Conservation (phyloP, 2,888 invertebrate genomes). For the Cryptophagus acutangulus region DNA sequence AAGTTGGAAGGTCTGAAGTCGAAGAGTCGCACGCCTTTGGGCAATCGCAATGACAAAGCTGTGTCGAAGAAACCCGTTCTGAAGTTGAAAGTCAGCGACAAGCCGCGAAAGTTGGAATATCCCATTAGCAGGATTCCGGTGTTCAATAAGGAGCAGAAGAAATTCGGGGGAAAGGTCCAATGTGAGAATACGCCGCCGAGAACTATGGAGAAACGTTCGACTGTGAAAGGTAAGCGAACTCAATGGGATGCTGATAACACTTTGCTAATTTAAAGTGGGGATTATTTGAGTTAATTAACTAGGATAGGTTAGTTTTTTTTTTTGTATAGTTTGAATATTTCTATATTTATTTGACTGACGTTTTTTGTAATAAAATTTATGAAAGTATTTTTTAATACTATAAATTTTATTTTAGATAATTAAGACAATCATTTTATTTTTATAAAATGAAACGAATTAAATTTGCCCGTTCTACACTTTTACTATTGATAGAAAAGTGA, state of each 20-base stretch:
- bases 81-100: conserved; percentile 41
- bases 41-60: conserved; percentile 33
- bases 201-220: conserved; percentile 25
- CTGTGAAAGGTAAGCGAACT: conserved; percentile 28
- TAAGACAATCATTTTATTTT: no score
- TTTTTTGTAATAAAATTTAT: no score
- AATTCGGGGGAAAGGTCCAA: conserved; percentile 33
- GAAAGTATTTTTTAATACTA: no score
- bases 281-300: conserved; percentile 4
- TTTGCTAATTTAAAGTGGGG: conserved; percentile 37
- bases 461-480: no score
- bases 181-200: conserved; percentile 46
- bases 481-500: no score
- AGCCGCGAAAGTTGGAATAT: conserved; percentile 36
- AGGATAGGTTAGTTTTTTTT: conserved; percentile 1
- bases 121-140: conserved; percentile 42
- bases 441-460: no score
- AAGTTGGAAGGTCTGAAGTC: conserved; percentile 39
- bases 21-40: conserved; percentile 37
- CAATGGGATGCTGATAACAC: conserved; percentile 45
- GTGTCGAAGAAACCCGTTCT: conserved; percentile 28
- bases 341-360: no score
- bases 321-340: background rate
- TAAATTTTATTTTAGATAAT: no score
- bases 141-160: conserved; percentile 34